Evolutionary conservation across 30 jellyfish, hydroid and myxozoan genomes (phyloP).

Genomic region (Turritopsis rubra): DNA sequence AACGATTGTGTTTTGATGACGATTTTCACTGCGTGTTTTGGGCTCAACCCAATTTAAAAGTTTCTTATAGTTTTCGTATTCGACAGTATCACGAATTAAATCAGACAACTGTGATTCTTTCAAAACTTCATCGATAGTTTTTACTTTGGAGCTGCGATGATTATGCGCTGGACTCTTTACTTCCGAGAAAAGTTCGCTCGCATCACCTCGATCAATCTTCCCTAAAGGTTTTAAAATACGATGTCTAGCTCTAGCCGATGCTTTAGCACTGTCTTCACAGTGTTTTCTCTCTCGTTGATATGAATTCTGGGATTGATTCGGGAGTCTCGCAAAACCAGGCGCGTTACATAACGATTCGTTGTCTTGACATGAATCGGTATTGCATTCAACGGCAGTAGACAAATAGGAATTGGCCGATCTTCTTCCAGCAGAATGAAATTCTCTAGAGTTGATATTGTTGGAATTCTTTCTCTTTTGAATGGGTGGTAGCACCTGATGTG

Average conservation of each 20-base stretch:
- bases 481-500: not conserved
- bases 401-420: not conserved
- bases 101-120: conserved; percentile 9
- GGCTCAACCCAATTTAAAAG: conserved; percentile 31
- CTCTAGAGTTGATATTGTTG: not conserved
- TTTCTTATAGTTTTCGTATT: conserved; percentile 22
- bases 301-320: not conserved
- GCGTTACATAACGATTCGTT: not conserved
- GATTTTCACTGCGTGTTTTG: not conserved
- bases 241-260: conserved; percentile 12
- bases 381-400: conserved; percentile 1
- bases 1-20: not conserved
- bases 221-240: conserved; percentile 26
- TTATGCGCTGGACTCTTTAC: conserved; percentile 7
- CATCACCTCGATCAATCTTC: not conserved
- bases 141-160: not conserved
- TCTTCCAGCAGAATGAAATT: not conserved
- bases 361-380: not conserved
- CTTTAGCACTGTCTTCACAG: not conserved
- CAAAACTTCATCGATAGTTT: conserved; percentile 1
- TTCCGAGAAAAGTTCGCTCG: conserved; percentile 9
- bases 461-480: not conserved
- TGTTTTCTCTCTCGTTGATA: not conserved
- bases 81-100: not conserved
- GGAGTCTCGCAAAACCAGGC: not conserved